Evolutionary conservation across 2,888 invertebrate genomes (phyloP).

Genomic region (Nudaria mundana): DNA sequence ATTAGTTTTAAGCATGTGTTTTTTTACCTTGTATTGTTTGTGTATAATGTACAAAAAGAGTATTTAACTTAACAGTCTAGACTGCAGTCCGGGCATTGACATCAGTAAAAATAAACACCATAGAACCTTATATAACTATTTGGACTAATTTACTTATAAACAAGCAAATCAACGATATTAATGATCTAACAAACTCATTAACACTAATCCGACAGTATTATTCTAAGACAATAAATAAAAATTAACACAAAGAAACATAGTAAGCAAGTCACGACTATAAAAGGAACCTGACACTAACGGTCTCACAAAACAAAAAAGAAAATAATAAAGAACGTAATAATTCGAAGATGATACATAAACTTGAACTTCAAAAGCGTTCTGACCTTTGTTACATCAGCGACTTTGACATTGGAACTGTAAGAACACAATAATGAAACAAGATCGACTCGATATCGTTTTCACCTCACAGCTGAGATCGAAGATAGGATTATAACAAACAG

Average conservation of each 20-base stretch:
- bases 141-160: too few species aligned
- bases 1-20: too few species aligned
- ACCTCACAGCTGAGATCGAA: constrained; percentile 41
- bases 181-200: too few species aligned
- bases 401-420: constrained; percentile 51
- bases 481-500: constrained; percentile 41
- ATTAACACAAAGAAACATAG: not conserved
- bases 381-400: constrained; percentile 27
- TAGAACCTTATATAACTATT: too few species aligned
- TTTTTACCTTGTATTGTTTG: too few species aligned
- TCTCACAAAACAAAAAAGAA: constrained; percentile 5
- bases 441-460: constrained; percentile 57
- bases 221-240: too few species aligned
- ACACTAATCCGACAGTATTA: too few species aligned
- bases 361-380: constrained; percentile 28
- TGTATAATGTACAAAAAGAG: too few species aligned
- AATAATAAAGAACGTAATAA: constrained; percentile 9
- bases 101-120: too few species aligned
- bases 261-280: not conserved
- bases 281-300: constrained; percentile 4
- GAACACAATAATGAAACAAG: constrained; percentile 50
- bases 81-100: too few species aligned
- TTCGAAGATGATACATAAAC: constrained; percentile 12
- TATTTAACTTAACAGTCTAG: too few species aligned
- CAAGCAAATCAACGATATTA: too few species aligned